Percentiles rank a stretch among this genome's conserved stretches.
Conservation (phyloP, 2,888 invertebrate species). For the Cephus nigrinus region DNA sequence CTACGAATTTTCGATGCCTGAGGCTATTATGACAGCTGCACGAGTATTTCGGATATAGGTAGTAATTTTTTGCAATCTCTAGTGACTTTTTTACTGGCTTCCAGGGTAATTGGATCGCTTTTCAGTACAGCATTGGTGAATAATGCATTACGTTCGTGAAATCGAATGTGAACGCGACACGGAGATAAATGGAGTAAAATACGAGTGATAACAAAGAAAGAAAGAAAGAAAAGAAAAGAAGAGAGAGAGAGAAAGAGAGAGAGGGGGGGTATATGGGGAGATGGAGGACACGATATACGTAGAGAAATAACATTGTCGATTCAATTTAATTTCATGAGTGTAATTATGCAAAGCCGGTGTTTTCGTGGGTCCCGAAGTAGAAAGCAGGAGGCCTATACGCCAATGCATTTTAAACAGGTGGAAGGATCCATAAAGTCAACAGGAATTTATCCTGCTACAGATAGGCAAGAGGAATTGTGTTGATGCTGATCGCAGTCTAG, state of each 20-base stretch:
- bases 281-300: conserved; percentile 6
- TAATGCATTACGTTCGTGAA: neutral
- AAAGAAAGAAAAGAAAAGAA: neutral
- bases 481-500: neutral
- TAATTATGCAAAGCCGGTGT: conserved; percentile 45
- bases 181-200: neutral
- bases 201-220: neutral
- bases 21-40: neutral
- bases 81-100: neutral
- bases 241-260: neutral
- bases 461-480: conserved; percentile 3
- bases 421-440: conserved; percentile 10
- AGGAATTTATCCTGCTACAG: neutral
- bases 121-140: neutral
- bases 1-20: neutral
- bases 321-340: conserved; percentile 27
- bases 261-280: neutral
- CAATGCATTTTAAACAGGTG: conserved; percentile 43
- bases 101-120: neutral
- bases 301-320: conserved; percentile 26
- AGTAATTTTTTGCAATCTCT: neutral
- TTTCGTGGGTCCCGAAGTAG: conserved; percentile 25
- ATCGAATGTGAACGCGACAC: neutral
- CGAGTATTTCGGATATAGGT: neutral
- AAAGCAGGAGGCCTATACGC: conserved; percentile 13